phyloP scores from a whole-genome alignment of 2,797 vertebrate species.

The Periophthalmus magnuspinnatus region DNA sequence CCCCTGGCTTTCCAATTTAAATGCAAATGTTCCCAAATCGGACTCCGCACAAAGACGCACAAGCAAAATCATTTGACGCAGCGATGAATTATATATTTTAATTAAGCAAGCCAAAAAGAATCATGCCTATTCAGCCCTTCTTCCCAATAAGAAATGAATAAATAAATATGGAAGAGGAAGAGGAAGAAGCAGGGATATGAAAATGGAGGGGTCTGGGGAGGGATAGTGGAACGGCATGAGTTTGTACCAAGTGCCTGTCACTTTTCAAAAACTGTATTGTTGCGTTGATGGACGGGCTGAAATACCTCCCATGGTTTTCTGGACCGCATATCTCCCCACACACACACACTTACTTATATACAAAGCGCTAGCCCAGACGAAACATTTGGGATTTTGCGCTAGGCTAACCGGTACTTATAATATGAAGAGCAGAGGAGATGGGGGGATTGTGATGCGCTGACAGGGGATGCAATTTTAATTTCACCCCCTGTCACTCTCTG shows the following conservation, averaged over 20 bases:
- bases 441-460: slow-evolving; percentile 69
- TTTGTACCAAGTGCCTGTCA: slow-evolving; percentile 71
- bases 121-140: slow-evolving; percentile 71
- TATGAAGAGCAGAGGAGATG: slow-evolving; percentile 61
- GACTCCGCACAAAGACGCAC: slow-evolving; percentile 72
- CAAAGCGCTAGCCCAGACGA: slow-evolving; percentile 10
- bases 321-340: background rate
- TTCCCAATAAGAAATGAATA: slow-evolving; percentile 74
- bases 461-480: slow-evolving; percentile 81
- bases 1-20: slow-evolving; percentile 81
- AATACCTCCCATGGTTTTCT: slow-evolving; percentile 54
- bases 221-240: slow-evolving; percentile 44
- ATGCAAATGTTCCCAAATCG: slow-evolving; percentile 81
- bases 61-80: slow-evolving; percentile 71
- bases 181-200: slow-evolving; percentile 21
- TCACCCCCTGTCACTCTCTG: slow-evolving; percentile 75
- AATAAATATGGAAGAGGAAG: slow-evolving; percentile 70
- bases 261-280: slow-evolving; percentile 73
- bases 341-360: slow-evolving; percentile 1
- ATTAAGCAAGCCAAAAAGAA: slow-evolving; percentile 74
- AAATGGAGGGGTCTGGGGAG: slow-evolving; percentile 44
- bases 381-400: slow-evolving; percentile 53
- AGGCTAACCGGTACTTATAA: slow-evolving; percentile 65
- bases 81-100: slow-evolving; percentile 84
- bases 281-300: slow-evolving; percentile 63